phyloP scores from a whole-genome alignment of 2,113 vertebrate genomes.

The Corapipo altera region DNA sequence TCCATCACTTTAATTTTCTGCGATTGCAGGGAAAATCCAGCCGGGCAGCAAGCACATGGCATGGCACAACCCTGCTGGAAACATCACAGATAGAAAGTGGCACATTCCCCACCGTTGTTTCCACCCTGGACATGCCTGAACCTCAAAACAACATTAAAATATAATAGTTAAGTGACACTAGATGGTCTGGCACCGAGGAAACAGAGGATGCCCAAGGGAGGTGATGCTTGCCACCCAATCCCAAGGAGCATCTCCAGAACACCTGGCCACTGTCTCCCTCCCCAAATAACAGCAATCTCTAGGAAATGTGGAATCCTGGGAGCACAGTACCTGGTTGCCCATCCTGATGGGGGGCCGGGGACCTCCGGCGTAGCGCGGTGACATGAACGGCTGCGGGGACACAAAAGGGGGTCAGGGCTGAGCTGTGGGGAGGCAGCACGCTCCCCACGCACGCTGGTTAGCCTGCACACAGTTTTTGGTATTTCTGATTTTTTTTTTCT shows the following conservation, averaged over 20 bases:
- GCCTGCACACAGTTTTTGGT: neutral
- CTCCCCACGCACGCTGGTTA: conserved; percentile 51
- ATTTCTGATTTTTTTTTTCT: neutral
- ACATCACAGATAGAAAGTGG: neutral
- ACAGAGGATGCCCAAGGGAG: neutral
- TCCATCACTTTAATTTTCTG: conserved; percentile 69
- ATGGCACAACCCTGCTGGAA: neutral
- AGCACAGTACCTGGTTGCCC: conserved; percentile 89
- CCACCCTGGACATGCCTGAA: neutral
- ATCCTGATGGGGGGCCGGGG: conserved; percentile 97
- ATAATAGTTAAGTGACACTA: neutral
- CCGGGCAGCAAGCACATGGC: neutral
- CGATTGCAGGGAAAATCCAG: conserved; percentile 52
- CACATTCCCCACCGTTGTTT: fast-evolving
- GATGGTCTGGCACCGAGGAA: neutral
- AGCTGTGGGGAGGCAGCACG: conserved; percentile 25
- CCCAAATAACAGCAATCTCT: neutral
- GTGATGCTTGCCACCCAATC: neutral
- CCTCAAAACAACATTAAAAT: neutral
- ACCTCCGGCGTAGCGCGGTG: conserved; percentile 94
- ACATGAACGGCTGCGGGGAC: conserved; percentile 95
- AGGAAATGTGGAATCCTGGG: neutral
- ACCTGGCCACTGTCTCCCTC: no score
- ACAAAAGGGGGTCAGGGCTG: conserved; percentile 72
- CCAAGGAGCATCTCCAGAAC: neutral